A percentile compares a stretch with the other conserved stretches of the same genome.
These are phyloP conservation scores for Cyclophora albipunctata DNA, from an alignment of 2,888 invertebrate species.

Conservation along the genomic window DNA sequence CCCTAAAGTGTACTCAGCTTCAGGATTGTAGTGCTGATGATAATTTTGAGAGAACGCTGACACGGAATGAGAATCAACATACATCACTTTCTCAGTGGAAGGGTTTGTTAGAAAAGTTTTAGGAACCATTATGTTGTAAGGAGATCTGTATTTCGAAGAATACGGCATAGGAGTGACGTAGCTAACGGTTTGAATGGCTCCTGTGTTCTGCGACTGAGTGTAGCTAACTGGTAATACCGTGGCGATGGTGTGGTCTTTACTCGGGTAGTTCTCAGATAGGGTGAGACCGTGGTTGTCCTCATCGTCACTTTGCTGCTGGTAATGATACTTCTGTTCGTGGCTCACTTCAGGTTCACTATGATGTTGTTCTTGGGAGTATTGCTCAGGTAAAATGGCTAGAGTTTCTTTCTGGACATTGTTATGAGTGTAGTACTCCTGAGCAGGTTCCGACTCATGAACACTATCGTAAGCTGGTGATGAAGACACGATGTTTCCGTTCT, in stretches of 20 bases:
- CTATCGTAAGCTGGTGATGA: slow-evolving; percentile 22
- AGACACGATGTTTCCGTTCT: slow-evolving; percentile 17
- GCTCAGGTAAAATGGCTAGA: slow-evolving; percentile 35
- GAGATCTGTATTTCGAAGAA: slow-evolving; percentile 53
- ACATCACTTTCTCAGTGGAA: slow-evolving; percentile 51
- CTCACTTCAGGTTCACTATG: slow-evolving; percentile 24
- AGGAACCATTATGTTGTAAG: slow-evolving; percentile 62
- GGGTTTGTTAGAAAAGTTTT: slow-evolving; percentile 52
- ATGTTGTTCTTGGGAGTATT: slow-evolving; percentile 30
- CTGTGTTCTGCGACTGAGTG: slow-evolving; percentile 30
- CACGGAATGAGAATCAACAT: slow-evolving; percentile 56
- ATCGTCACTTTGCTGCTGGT: slow-evolving; percentile 40
- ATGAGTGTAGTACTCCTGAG: slow-evolving; percentile 35
- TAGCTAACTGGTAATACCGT: slow-evolving; percentile 62
- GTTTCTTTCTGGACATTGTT: slow-evolving; percentile 36
- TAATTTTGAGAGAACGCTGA: slow-evolving; percentile 35
- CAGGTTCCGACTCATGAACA: slow-evolving; percentile 13
- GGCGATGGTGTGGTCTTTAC: slow-evolving; percentile 74
- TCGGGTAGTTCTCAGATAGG: slow-evolving; percentile 75
- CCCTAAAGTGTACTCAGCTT: slow-evolving; percentile 45
- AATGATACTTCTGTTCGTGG: slow-evolving; percentile 42
- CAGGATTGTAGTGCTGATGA: slow-evolving; percentile 41
- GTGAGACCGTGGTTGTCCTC: slow-evolving; percentile 40
- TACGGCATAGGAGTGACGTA: slow-evolving; percentile 62
- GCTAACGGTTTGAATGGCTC: slow-evolving; percentile 50